Evolutionary conservation across 2,888 invertebrate species (phyloP).

Genomic region (Zaprionus obscuricornis): DNA sequence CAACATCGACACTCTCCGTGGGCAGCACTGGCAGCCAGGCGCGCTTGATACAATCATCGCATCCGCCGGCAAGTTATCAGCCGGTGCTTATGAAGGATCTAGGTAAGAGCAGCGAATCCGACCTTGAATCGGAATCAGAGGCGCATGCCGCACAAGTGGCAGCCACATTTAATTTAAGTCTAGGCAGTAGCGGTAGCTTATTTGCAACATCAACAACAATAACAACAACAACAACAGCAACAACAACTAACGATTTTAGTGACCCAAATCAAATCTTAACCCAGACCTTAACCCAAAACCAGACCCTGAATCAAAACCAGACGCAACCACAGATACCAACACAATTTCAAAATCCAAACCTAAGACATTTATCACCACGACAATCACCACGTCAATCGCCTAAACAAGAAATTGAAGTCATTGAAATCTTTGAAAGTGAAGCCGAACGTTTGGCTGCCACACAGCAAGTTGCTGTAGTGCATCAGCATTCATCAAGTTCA

Average conservation of each 20-base stretch:
- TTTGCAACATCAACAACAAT: constrained; percentile 49
- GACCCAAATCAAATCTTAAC: constrained; percentile 12
- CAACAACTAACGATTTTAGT: too few relatives aligned
- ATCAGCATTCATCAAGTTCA: constrained; percentile 67
- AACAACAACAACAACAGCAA: constrained; percentile 48
- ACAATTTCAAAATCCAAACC: constrained; percentile 21
- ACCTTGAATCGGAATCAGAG: constrained; percentile 74
- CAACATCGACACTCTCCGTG: constrained; percentile 96
- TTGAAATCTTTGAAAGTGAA: constrained; percentile 82
- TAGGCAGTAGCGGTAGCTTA: constrained; percentile 80
- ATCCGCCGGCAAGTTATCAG: constrained; percentile 96
- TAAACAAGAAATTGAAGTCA: constrained; percentile 82
- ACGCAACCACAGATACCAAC: constrained; percentile 1
- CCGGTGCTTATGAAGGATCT: constrained; percentile 94
- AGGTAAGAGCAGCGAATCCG: constrained; percentile 87
- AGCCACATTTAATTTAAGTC: constrained; percentile 81
- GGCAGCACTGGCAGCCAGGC: constrained; percentile 97
- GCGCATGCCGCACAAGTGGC: constrained; percentile 75
- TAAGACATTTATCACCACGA: constrained; percentile 71
- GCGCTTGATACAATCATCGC: constrained; percentile 95
- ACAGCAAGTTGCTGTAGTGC: constrained; percentile 81
- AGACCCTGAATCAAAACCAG: constrained; percentile 15
- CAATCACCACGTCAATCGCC: constrained; percentile 82
- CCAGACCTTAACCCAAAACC: constrained; percentile 7
- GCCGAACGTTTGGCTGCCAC: constrained; percentile 75